Conservation (phyloP, 2,113 vertebrate genomes). For the Cochlearius cochlearius region DNA sequence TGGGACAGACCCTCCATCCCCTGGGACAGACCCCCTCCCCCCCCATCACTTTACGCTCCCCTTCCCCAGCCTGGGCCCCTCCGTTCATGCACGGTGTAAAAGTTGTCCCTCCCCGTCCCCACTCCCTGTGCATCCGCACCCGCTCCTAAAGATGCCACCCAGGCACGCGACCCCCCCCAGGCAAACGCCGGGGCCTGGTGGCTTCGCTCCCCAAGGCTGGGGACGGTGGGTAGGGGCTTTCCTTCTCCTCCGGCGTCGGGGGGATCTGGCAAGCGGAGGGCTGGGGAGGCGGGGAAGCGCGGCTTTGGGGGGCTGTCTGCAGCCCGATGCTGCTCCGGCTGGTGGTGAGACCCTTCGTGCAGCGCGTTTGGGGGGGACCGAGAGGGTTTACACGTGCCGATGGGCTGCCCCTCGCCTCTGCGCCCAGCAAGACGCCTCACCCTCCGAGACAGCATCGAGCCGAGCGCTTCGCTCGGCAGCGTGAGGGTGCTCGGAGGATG, state of each 20-base stretch:
- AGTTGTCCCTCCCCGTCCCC: neutral
- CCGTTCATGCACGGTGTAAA: fast-evolving
- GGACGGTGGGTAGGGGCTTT: neutral
- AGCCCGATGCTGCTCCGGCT: neutral
- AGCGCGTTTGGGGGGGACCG: fast-evolving
- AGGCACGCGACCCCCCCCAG: fast-evolving
- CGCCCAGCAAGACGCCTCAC: neutral
- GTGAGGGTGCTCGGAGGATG: neutral
- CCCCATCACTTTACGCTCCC: neutral
- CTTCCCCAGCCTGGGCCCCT: neutral
- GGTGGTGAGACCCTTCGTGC: neutral
- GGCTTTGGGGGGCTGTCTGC: neutral
- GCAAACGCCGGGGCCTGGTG: fast-evolving
- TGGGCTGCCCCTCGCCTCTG: neutral
- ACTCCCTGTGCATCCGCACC: fast-evolving
- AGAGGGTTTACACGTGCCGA: fast-evolving
- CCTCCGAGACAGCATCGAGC: neutral
- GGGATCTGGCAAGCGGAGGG: neutral
- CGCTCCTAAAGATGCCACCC: fast-evolving
- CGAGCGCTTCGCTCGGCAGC: fast-evolving
- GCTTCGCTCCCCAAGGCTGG: neutral
- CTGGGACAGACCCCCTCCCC: too few relatives aligned
- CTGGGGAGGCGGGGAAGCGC: neutral
- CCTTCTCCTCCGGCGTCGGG: neutral
- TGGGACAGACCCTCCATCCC: too few relatives aligned